Percentiles rank a stretch among this genome's conserved stretches.
Conservation (phyloP, 1,140 invertebrate species). For the Trissolcus basalis region DNA sequence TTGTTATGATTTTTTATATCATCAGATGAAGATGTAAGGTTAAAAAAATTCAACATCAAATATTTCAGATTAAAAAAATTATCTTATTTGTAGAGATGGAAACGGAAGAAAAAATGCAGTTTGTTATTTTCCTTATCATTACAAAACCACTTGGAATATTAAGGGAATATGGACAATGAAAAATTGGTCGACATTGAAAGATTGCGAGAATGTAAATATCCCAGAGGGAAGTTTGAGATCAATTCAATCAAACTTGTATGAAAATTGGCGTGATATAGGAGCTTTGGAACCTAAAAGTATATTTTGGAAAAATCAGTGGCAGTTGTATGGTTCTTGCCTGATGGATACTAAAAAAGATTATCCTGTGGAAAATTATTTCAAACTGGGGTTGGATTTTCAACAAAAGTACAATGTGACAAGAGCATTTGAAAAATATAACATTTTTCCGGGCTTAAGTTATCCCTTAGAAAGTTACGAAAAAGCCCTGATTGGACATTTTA, state of each 20-base stretch:
- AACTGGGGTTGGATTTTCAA: not conserved
- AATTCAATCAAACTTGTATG: not conserved
- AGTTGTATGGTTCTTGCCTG: not conserved
- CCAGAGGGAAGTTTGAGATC: not conserved
- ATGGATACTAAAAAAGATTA: not conserved
- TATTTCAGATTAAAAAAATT: not conserved
- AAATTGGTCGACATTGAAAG: not conserved
- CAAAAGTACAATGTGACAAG: not conserved
- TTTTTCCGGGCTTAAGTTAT: not conserved
- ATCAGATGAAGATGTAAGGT: not conserved
- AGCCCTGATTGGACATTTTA: not conserved
- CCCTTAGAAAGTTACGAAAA: not conserved
- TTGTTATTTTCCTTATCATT: not conserved
- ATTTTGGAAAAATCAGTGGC: constrained; percentile 1
- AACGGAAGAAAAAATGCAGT: not conserved
- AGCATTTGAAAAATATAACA: not conserved
- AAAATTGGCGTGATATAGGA: not conserved
- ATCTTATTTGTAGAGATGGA: not conserved
- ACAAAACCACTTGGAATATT: not conserved
- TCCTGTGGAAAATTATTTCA: not conserved
- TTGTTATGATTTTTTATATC: not conserved
- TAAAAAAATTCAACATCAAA: not conserved
- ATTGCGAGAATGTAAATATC: not conserved
- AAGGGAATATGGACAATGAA: not conserved
- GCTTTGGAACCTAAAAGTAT: not conserved